phyloP scores from a whole-genome alignment of 2,888 invertebrate species.

The Zonitis immaculata region DNA sequence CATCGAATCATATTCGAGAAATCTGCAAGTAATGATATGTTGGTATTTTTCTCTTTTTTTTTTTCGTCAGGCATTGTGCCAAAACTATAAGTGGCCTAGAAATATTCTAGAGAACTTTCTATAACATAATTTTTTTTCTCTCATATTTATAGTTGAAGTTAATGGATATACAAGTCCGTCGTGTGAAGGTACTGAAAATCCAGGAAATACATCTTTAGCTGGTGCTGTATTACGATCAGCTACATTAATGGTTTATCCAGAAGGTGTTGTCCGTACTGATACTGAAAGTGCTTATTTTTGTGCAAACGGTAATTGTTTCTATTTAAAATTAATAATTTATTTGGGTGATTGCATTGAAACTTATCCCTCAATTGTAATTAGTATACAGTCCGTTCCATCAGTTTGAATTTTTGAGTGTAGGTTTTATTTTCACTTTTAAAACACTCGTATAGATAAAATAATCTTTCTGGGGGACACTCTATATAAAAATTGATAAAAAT shows the following conservation, averaged over 20 bases:
- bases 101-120: neutral
- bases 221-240: constrained; percentile 60
- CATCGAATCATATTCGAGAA: neutral
- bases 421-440: too few species aligned
- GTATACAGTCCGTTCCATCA: too few species aligned
- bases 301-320: constrained; percentile 62
- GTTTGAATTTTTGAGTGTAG: too few species aligned
- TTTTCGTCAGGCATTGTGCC: neutral
- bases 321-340: too few species aligned
- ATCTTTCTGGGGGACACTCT: too few species aligned
- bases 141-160: constrained; percentile 54
- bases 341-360: too few species aligned
- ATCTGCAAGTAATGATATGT: constrained; percentile 5
- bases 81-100: constrained; percentile 4
- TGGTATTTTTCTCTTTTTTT: too few species aligned
- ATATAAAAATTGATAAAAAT: too few species aligned
- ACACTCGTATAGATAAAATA: too few species aligned
- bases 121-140: neutral
- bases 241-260: constrained; percentile 57
- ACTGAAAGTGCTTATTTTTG: constrained; percentile 67
- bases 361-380: too few species aligned
- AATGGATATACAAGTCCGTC: constrained; percentile 62
- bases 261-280: constrained; percentile 60
- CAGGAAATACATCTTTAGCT: constrained; percentile 57
- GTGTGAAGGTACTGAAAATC: constrained; percentile 56